Base-by-base conservation (phyloP, 2,888 invertebrate species). In the Sphaerophoria rueppellii region DNA sequence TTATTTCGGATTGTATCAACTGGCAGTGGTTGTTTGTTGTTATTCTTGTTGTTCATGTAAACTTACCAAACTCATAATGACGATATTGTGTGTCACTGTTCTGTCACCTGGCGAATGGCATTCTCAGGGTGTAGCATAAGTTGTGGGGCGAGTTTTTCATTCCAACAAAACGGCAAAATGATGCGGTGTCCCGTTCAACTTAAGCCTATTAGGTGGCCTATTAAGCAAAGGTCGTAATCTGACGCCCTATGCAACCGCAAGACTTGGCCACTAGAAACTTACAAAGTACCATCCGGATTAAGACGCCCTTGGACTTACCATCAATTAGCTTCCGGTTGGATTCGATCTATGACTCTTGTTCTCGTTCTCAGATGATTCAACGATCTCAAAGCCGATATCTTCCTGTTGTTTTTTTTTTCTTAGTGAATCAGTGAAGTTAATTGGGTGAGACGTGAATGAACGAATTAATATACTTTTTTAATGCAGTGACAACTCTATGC, bases 101-200 rank as follows among this genome's bases (percentile, higher is more conserved):
- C 55, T 76, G 79, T 83, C 79, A 83, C 79, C 79, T 83, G 74
- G 78, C 67, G 70, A 69, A 32, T 82, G 48, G 12, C 55, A 57
- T 73, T 65, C 57, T 16, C 37, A 35, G 37, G 16, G 52, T 16
- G 14, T 4, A 12, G 12, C 6, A 37, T 34, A 24, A 50, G 16
- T 4, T 46, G 57, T 74, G 73, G 65, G 69, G 72, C 72, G 63
- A 70, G 40, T 71, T 61, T 32, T 50, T 54, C 50, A 43, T 75
- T 46, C 12, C 71, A 79, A 43, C 11, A 12, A 16, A 16, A 16
- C 60, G 12, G n/a, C n/a, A n/a, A n/a, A n/a, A n/a, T n/a, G n/a
- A n/a, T n/a, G 24, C 88, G 89, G 91, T 91, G 91, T 91, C 91
- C 89, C 90, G 90, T 91, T 91, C 89, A 89, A 89, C 87, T 87